These are phyloP conservation scores for Chloroclysta siterata DNA, from an alignment of 2,888 invertebrate species.

Conservation along the genomic window DNA sequence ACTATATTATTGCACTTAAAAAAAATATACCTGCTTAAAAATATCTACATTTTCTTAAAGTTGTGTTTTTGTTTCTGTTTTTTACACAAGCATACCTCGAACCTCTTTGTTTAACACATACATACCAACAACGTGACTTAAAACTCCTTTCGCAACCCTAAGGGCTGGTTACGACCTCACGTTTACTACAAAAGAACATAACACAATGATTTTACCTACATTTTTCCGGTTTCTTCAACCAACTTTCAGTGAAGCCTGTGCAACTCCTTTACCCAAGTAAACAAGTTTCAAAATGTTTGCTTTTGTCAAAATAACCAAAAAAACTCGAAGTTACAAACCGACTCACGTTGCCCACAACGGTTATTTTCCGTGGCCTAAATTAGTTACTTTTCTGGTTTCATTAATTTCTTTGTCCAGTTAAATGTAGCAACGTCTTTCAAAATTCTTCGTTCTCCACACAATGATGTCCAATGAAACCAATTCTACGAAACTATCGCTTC, in stretches of 20 bases:
- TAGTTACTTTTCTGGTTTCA: constrained; percentile 6
- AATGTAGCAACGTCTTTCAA: not conserved
- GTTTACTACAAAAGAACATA: constrained; percentile 19
- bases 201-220: constrained; percentile 9
- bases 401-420: not conserved
- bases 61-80: too few species aligned
- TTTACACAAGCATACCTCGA: not conserved
- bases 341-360: not conserved
- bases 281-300: constrained; percentile 3
- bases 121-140: constrained; percentile 21
- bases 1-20: too few species aligned
- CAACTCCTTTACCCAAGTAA: constrained; percentile 11
- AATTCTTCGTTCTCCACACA: not conserved
- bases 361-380: not conserved
- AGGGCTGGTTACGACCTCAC: constrained; percentile 15
- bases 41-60: too few species aligned
- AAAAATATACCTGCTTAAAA: too few species aligned
- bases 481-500: not conserved
- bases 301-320: not conserved
- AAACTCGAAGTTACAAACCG: not conserved
- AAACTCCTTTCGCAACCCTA: constrained; percentile 13
- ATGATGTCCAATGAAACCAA: not conserved
- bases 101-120: not conserved
- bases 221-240: constrained; percentile 18
- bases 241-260: constrained; percentile 21